Conservation (phyloP, 1,140 invertebrate species). For the Chelonus insularis region DNA sequence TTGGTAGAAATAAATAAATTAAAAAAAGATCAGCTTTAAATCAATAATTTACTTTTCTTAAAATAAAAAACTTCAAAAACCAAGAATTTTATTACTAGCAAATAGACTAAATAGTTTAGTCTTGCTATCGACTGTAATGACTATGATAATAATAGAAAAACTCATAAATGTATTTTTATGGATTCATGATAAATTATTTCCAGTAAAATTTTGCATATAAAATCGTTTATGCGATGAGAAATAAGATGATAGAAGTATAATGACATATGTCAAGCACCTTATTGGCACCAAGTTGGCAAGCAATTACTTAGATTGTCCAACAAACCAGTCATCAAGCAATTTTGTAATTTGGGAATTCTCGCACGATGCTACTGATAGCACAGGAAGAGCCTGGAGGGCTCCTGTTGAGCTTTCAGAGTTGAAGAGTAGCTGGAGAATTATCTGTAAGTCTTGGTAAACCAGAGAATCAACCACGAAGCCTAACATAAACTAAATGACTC, state of each 20-base stretch:
- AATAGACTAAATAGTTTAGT: no score
- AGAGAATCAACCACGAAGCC: not conserved
- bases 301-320: conserved; percentile 38
- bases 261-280: conserved; percentile 33
- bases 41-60: no score
- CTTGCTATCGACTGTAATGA: not conserved
- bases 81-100: no score
- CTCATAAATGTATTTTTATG: not conserved
- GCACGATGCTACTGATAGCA: conserved; percentile 20
- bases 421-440: not conserved
- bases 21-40: no score
- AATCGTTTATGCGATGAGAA: no score
- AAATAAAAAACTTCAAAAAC: no score
- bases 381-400: not conserved
- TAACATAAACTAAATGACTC: no score
- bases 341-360: conserved; percentile 47
- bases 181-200: not conserved
- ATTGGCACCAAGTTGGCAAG: conserved; percentile 39
- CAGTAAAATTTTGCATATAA: not conserved
- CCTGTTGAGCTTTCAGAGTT: not conserved
- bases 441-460: not conserved
- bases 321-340: conserved; percentile 47
- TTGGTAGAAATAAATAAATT: no score
- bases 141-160: not conserved
- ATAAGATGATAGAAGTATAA: conserved; percentile 27